phyloP scores from a whole-genome alignment of 2,113 vertebrate genomes.

The Phodopus roborovskii region DNA sequence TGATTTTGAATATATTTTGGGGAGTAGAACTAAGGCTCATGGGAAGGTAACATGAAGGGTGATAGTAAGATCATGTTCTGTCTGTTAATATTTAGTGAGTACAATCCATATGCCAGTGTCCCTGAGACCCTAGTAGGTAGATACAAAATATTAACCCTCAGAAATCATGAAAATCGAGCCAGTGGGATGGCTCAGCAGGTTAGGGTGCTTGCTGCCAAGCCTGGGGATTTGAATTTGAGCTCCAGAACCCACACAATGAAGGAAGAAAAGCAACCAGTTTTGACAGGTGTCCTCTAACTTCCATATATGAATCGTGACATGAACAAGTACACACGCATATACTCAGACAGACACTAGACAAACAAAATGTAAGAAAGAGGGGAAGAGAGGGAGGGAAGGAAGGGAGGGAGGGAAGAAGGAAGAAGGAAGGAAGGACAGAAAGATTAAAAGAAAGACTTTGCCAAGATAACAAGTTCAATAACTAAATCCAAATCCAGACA shows the following conservation, averaged over 20 bases:
- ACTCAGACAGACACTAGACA: not conserved
- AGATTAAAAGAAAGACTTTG: not conserved
- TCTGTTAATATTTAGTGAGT: not conserved
- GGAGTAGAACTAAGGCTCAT: not conserved
- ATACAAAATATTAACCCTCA: not conserved
- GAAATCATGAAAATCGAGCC: not conserved
- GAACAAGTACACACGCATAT: not conserved
- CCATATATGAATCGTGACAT: no score
- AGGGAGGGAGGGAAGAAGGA: no score
- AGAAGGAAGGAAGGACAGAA: no score
- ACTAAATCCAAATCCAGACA: not conserved
- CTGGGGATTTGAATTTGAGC: not conserved
- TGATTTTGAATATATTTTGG: not conserved
- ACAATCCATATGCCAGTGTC: not conserved
- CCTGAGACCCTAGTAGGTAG: not conserved
- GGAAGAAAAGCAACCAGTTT: not conserved
- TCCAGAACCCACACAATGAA: not conserved
- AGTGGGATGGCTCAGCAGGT: not conserved
- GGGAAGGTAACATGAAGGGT: not conserved
- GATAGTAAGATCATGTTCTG: not conserved
- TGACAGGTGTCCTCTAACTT: not conserved
- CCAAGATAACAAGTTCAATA: not conserved
- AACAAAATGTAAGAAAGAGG: not conserved
- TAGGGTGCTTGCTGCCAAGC: not conserved
- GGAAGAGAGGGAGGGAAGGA: not conserved